Base-by-base conservation (phyloP, 30 jellyfish, hydroid and myxozoan genomes). In the Aurelia aurita region DNA sequence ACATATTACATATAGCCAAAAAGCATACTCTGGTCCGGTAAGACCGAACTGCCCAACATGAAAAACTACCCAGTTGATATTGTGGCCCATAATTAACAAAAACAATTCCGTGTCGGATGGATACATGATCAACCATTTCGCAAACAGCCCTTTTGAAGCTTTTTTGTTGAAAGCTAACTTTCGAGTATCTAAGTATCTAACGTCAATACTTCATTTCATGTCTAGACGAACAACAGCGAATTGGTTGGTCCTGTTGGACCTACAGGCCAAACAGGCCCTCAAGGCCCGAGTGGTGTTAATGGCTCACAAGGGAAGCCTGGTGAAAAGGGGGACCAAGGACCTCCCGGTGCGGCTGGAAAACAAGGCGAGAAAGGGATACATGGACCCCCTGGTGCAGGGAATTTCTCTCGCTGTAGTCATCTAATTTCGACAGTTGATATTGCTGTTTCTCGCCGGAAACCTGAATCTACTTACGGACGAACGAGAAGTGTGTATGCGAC, bases 241-340 rank as follows among this genome's bases (percentile, higher is more conserved):
- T 34, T 76, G 14, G 49, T 68, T 1, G 95, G 95, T 20, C 89
- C 95, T n/a, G 46, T 65, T 8, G 96, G 96, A 18, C 87, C 84
- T 15, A 35, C 72, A 0, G 94, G 94, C 21, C 87, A 45, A 9
- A 43, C 19, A 27, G 95, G 95, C 14, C 89, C 87, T 3, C 68
- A 7, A 45, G 95, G 95, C 12, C 64, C 63, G 13, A 53, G 0
- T 25, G 93, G 93, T 21, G 62, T 73, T 3, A 47, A 55, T 26
- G 93, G 93, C 15, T 14, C 19, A 19, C 55, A 59, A 34, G 93
- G 93, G 5, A 16, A 49, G 23, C 73, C 26, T 18, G 93, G 93
- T 2, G 32, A 7, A 58, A 45, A 58, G 44, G 93, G 93, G 27
- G 72, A 43, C 31, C 79, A 47, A 57, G 93, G 93, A 18, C 87